Evolutionary conservation across 2,888 invertebrate genomes (phyloP), one percentile per base, ranked within the genome.

Genomic region (Dysmachus trigonus): DNA sequence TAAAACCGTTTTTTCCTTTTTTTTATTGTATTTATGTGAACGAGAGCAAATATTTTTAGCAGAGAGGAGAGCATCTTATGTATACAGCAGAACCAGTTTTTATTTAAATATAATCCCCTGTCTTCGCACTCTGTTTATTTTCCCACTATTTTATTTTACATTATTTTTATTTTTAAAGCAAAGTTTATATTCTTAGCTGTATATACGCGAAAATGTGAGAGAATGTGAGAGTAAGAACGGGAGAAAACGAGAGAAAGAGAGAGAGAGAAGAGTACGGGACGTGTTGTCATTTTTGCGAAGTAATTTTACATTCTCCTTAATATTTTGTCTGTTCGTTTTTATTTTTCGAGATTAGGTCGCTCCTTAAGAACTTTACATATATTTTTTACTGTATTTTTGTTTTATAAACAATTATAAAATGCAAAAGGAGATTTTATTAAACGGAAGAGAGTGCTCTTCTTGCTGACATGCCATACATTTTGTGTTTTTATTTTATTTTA

Each of bases 391-490:
- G 27, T 27, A 62, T 82, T 83, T 83, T 83, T 83, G 83, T 83
- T 83, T 83, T 83, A 83, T 83, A 71, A 82, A 72, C 72, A 83
- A 83, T 83, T 83, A 41, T 83, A 83, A 33, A 72, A 72, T 41
- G 30, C 22, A 41, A 72, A 83, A 83, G 72, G 72, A 83, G 41
- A 71, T 51, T 83, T 83, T 83, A 83, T 83, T 83, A 83, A 83
- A 83, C 27, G 62, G 71, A 72, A 71, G 83, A 71, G 22, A 83
- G 15, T 41, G 62, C 27, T 83, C 71, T 83, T 83, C 71, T 83
- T 83, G 83, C 72, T 72, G 72, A 72, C 72, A 83, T 83, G 83
- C 83, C 83, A 83, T 83, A 83, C 71, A 71, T 81, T 47, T 81
- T 81, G 62, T 81, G 18, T 18, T 81, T 81, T 81, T 33, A 35